phyloP scores from a whole-genome alignment of 2,797 vertebrate genomes.

The Arrhamphus sclerolepis region DNA sequence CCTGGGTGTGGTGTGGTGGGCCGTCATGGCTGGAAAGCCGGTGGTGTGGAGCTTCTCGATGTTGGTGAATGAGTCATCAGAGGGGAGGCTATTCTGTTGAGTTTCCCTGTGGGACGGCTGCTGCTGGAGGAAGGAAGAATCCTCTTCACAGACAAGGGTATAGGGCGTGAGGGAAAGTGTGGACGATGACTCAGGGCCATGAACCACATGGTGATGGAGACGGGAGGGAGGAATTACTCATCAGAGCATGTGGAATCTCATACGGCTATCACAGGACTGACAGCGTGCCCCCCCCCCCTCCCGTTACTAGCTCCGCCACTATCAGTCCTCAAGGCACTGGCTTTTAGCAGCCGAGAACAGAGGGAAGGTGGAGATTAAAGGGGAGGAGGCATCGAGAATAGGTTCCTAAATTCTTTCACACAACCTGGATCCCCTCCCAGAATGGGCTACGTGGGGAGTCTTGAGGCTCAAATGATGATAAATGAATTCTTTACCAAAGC shows the following conservation, averaged over 20 bases:
- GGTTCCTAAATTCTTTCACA: conserved; percentile 11
- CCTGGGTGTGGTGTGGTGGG: conserved; percentile 72
- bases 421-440: conserved; percentile 6
- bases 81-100: conserved; percentile 63
- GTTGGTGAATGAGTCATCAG: conserved; percentile 72
- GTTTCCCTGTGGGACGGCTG: conserved; percentile 61
- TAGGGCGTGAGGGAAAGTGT: conserved; percentile 73
- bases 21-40: conserved; percentile 58
- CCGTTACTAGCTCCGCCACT: conserved; percentile 40
- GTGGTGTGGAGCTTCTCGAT: conserved; percentile 57
- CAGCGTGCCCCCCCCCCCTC: conserved; percentile 66
- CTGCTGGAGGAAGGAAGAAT: conserved; percentile 62
- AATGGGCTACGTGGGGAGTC: conserved; percentile 15
- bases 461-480: conserved; percentile 25
- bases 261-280: conserved; percentile 92
- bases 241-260: conserved; percentile 90
- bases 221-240: conserved; percentile 91
- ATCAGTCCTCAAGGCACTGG: conserved; percentile 41
- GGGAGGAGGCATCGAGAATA: conserved; percentile 19
- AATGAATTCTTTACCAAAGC: conserved; percentile 24
- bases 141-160: conserved; percentile 56
- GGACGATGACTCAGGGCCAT: conserved; percentile 88
- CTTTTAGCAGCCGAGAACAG: conserved; percentile 19
- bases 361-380: conserved; percentile 11
- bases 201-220: conserved; percentile 81